phyloP scores from a whole-genome alignment of 1,140 invertebrate species.

The Saccostrea echinata region DNA sequence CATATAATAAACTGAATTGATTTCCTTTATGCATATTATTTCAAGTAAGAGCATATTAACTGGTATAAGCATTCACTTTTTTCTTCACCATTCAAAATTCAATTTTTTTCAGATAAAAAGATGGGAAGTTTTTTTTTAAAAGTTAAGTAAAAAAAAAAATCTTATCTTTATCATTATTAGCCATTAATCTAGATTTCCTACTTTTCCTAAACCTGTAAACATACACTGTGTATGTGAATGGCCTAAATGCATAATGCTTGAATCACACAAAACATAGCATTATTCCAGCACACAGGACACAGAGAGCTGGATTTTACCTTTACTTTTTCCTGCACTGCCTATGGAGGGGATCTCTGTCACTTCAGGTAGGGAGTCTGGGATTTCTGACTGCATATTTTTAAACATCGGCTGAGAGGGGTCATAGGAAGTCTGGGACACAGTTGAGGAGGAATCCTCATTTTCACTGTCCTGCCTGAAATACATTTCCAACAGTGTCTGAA shows the following conservation, averaged over 20 bases:
- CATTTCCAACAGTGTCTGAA: neutral
- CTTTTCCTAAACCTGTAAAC: neutral
- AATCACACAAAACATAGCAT: neutral
- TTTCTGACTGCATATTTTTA: conserved; percentile 72
- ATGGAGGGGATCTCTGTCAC: neutral
- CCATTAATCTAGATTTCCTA: neutral
- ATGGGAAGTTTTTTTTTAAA: too few relatives aligned
- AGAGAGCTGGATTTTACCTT: neutral
- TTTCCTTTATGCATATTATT: too few relatives aligned
- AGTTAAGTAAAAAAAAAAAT: too few relatives aligned
- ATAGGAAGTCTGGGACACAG: conserved; percentile 76
- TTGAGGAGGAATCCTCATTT: conserved; percentile 67
- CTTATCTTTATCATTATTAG: too few relatives aligned
- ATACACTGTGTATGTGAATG: neutral
- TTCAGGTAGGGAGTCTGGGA: conserved; percentile 66
- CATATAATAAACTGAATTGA: too few relatives aligned
- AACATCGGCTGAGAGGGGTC: conserved; percentile 74
- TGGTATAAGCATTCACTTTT: too few relatives aligned
- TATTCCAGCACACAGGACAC: neutral
- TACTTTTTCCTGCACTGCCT: neutral
- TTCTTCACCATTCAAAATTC: too few relatives aligned
- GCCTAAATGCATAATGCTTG: neutral
- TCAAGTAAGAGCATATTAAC: too few relatives aligned
- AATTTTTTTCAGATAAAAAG: too few relatives aligned
- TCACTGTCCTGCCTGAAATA: conserved; percentile 45